phyloP scores from a whole-genome alignment of 2,888 invertebrate species.

The Trimorus sp. region DNA sequence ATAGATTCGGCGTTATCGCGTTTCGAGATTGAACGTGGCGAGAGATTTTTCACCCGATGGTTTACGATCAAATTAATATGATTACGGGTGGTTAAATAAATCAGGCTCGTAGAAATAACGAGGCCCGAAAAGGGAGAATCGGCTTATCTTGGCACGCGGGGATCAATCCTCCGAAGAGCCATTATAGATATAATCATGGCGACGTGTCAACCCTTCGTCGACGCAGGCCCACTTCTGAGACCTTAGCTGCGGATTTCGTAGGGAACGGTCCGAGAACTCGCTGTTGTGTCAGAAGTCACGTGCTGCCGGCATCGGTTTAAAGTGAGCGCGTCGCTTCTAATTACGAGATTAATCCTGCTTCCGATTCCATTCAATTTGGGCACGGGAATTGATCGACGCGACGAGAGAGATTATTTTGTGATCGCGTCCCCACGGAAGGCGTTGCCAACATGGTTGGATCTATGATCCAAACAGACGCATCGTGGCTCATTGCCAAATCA shows the following conservation, averaged over 20 bases:
- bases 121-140: constrained; percentile 17
- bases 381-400: constrained; percentile 40
- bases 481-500: no score
- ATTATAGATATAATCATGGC: constrained; percentile 75
- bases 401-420: constrained; percentile 47
- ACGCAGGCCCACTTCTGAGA: constrained; percentile 41
- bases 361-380: constrained; percentile 55
- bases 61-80: constrained; percentile 30
- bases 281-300: constrained; percentile 58
- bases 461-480: no score
- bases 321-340: constrained; percentile 55
- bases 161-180: constrained; percentile 64
- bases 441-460: constrained; percentile 3
- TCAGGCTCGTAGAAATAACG: constrained; percentile 30
- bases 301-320: constrained; percentile 52
- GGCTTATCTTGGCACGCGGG: constrained; percentile 45
- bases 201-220: constrained; percentile 72
- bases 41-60: not conserved
- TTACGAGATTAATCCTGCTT: constrained; percentile 54
- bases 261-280: constrained; percentile 28
- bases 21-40: no score
- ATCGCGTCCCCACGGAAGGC: constrained; percentile 39
- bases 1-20: no score
- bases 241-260: constrained; percentile 18
- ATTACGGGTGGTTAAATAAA: constrained; percentile 13